Base-by-base conservation (phyloP, 2,888 invertebrate species). In the Chymomyza amoena region DNA sequence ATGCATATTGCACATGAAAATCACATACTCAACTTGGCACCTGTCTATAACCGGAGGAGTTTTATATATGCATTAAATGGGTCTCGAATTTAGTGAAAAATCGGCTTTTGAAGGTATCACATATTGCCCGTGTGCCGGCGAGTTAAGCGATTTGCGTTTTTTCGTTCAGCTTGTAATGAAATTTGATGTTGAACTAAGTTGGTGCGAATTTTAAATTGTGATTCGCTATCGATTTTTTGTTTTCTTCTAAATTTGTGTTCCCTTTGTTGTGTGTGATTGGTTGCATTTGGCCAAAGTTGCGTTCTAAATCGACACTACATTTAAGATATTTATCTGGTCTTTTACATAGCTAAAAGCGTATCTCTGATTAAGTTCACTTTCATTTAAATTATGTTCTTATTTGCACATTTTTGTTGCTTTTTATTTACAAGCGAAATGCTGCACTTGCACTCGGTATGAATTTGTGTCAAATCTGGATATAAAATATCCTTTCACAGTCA, bases 391-490 rank as follows among this genome's bases (percentile, higher is more conserved):
- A 20, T 39, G 2, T 65, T 66, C 28, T 56, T 57, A 16, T 13
- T 54, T 50, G 59, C 9, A 36, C 51, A 61, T n/a, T 20, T 60
- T 59, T 39, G 28, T 64, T 70, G 52, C 56, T 64, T 73, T 75
- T 68, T 76, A 79, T 81, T 80, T 78, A 77, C 80, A 80, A 75
- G 64, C 36, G 16, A 70, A 60, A 71, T 69, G 69, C 77, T 73
- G 74, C 74, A 74, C 68, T 74, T 70, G 67, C 68, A 70, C 71
- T 72, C 73, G 69, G 68, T 76, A 64, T 70, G 70, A 77, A 81
- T 81, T 73, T 76, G 72, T 85, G 77, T 69, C 82, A 81, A 73
- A 76, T 71, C 72, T 70, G 60, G 70, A 73, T 73, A 69, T 62
- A 65, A 78, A 78, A 73, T 66, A 63, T 75, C 78, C 76, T 80